Conservation (phyloP, 2,888 invertebrate genomes). For the Acanthosepion lycidas region DNA sequence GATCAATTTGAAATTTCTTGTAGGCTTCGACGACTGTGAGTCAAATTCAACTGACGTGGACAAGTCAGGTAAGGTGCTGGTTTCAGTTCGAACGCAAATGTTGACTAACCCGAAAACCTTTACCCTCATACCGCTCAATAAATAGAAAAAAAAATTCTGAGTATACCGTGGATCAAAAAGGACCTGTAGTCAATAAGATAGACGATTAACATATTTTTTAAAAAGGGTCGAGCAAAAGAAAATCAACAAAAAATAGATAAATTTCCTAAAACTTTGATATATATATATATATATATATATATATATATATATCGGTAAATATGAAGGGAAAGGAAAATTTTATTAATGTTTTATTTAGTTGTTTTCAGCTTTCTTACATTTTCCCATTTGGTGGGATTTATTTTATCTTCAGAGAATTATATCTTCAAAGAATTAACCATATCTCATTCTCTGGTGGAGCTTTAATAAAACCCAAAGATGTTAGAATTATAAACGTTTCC, state of each 20-base stretch:
- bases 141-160: no score
- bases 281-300: not conserved
- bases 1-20: conserved; percentile 11
- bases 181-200: not conserved
- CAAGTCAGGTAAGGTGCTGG: conserved; percentile 40
- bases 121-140: no score
- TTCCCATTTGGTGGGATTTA: no score
- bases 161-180: not conserved
- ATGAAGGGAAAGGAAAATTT: no score
- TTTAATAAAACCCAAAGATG: no score
- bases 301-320: not conserved
- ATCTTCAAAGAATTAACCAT: no score
- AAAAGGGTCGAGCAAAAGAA: no score
- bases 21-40: conserved; percentile 39
- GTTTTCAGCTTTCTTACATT: no score
- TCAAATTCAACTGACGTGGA: conserved; percentile 42
- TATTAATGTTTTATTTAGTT: no score
- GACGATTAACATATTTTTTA: not conserved
- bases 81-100: not conserved
- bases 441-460: no score
- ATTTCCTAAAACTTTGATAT: not conserved
- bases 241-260: not conserved
- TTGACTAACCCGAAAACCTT: not conserved
- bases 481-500: no score
- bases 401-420: no score